phyloP scores from a whole-genome alignment of 2,113 vertebrate species.

The Abramis brama region DNA sequence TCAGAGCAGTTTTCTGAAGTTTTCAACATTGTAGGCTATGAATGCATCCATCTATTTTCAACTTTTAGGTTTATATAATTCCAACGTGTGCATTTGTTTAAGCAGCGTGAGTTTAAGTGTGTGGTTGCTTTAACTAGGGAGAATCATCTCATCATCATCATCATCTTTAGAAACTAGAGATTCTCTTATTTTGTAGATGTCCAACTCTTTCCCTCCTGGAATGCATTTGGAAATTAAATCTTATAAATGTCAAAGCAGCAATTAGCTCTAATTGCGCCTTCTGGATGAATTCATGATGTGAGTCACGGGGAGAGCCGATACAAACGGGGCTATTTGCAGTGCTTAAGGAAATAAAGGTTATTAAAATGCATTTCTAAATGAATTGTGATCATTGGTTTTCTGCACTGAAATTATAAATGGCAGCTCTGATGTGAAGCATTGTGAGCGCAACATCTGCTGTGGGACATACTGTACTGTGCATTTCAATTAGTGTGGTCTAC shows the following conservation, averaged over 20 bases:
- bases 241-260: constrained; percentile 45
- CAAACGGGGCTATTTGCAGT: constrained; percentile 3
- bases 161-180: background rate
- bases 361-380: constrained; percentile 51
- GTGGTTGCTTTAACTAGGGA: background rate
- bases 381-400: constrained; percentile 44
- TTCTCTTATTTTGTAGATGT: background rate
- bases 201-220: background rate
- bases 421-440: constrained; percentile 39
- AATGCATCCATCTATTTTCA: background rate
- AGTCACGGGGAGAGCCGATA: background rate
- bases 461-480: constrained; percentile 21
- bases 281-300: constrained; percentile 36
- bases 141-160: background rate
- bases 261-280: constrained; percentile 39
- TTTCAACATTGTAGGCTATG: background rate
- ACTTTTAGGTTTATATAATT: background rate
- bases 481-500: constrained; percentile 43
- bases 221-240: constrained; percentile 35
- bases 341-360: constrained; percentile 42
- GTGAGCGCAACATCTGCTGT: constrained; percentile 35
- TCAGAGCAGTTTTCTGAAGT: background rate
- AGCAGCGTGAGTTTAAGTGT: background rate
- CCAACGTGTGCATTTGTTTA: background rate
- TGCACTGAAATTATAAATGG: constrained; percentile 41